These are phyloP conservation scores for Motacilla tschutschensis DNA, from an alignment of 2,113 vertebrate genomes.

Conservation along the genomic window DNA sequence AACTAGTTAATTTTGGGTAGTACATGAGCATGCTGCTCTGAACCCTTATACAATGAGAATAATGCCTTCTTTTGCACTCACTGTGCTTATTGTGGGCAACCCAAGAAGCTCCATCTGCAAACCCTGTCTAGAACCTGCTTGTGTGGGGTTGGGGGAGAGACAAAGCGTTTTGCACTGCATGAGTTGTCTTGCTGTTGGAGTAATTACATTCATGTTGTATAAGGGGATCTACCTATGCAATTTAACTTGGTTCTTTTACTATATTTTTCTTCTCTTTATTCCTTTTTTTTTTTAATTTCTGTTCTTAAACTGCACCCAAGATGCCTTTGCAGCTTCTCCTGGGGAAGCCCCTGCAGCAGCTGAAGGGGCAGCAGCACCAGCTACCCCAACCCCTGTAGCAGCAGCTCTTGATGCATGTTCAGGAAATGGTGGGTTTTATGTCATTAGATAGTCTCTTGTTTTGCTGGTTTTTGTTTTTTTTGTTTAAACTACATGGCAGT, in stretches of 20 bases:
- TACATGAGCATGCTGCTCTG: slow-evolving; percentile 67
- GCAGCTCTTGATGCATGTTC: slow-evolving; percentile 92
- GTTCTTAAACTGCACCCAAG: slow-evolving; percentile 83
- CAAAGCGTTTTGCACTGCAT: neutral
- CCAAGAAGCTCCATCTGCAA: neutral
- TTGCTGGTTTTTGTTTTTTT: neutral
- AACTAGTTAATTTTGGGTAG: slow-evolving; percentile 47
- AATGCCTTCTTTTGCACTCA: neutral
- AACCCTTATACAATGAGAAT: slow-evolving; percentile 83
- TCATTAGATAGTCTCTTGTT: slow-evolving; percentile 66
- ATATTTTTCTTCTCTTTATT: slow-evolving; percentile 80
- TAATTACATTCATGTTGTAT: slow-evolving; percentile 73
- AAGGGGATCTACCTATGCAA: slow-evolving; percentile 74
- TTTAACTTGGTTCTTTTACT: slow-evolving; percentile 78
- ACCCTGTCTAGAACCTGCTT: neutral
- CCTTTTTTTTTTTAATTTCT: slow-evolving; percentile 75
- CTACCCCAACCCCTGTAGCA: slow-evolving; percentile 86
- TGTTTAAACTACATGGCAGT: slow-evolving; percentile 67
- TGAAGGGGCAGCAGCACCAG: slow-evolving; percentile 83
- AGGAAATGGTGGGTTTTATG: slow-evolving; percentile 95
- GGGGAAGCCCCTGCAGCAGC: slow-evolving; percentile 89
- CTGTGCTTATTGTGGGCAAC: neutral
- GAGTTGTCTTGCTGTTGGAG: slow-evolving; percentile 32
- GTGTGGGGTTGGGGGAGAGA: neutral
- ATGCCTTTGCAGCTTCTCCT: slow-evolving; percentile 97